Percentiles rank a stretch among this genome's conserved stretches.
phyloP scores from a whole-genome alignment of 2,888 invertebrate species.

The Itoplectis maculator region DNA sequence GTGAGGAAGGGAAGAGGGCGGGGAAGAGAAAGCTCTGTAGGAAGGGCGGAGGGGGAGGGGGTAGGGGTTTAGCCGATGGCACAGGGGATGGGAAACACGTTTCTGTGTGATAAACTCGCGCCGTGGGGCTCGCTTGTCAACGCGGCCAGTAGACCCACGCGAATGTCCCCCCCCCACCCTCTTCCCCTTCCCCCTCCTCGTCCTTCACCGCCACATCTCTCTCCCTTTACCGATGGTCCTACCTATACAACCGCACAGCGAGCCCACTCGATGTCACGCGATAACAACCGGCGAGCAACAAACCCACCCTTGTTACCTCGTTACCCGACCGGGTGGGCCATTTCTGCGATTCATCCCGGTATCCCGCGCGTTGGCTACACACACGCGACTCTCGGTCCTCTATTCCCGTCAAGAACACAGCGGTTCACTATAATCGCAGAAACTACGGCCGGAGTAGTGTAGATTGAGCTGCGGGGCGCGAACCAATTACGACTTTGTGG shows the following conservation, averaged over 20 bases:
- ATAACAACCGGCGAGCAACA: constrained; percentile 73
- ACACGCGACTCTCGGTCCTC: no score
- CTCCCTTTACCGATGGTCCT: no score
- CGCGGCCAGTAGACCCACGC: constrained; percentile 64
- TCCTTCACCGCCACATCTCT: no score
- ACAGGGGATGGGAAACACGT: constrained; percentile 57
- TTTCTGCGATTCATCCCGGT: constrained; percentile 33
- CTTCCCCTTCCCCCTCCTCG: neutral
- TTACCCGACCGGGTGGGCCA: constrained; percentile 66
- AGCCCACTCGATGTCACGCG: constrained; percentile 70
- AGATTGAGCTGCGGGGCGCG: neutral
- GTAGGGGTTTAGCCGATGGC: constrained; percentile 15
- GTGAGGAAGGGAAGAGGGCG: no score
- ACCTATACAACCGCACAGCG: neutral
- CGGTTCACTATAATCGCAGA: constrained; percentile 1
- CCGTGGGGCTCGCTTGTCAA: constrained; percentile 81
- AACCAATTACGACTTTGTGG: neutral
- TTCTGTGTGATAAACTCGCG: constrained; percentile 78
- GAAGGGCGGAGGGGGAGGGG: constrained; percentile 37
- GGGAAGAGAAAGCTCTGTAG: no score
- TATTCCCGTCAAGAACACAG: constrained; percentile 18
- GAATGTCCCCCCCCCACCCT: neutral
- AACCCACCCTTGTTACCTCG: constrained; percentile 78
- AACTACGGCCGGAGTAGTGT: no score
- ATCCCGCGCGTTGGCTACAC: no score